A percentile compares a stretch with the other conserved stretches of the same genome.
Conservation (phyloP, 2,888 invertebrate species). For the Slavum lentiscoides region DNA sequence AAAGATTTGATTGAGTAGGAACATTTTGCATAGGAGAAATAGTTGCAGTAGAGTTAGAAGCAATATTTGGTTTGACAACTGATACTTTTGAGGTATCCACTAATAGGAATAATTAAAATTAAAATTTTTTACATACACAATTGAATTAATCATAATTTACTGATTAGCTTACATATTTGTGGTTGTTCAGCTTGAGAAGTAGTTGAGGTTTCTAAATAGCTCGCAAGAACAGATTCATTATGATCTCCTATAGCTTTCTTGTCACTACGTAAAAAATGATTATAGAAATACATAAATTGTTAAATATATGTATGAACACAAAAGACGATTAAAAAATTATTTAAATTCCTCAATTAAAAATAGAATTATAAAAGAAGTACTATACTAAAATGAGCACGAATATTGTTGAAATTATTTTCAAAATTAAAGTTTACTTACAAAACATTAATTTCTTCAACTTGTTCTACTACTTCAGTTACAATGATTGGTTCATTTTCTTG, state of each 20-base stretch:
- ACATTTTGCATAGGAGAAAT: slow-evolving; percentile 19
- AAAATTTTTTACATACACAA: background rate
- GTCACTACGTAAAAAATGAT: slow-evolving; percentile 7
- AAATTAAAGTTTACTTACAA: slow-evolving; percentile 26
- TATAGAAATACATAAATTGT: background rate
- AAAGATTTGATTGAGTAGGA: slow-evolving; percentile 12
- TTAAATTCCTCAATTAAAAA: no score
- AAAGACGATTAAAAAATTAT: no score
- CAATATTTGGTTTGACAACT: slow-evolving; percentile 25
- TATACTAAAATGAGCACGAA: no score
- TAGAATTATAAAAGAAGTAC: no score
- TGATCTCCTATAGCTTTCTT: slow-evolving; percentile 32
- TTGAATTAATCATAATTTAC: background rate
- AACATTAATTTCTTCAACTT: slow-evolving; percentile 6
- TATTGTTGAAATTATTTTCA: no score
- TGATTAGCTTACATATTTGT: slow-evolving; percentile 6
- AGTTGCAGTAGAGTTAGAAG: slow-evolving; percentile 1
- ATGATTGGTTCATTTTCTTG: slow-evolving; percentile 14
- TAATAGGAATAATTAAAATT: background rate
- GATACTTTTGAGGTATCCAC: slow-evolving; percentile 8
- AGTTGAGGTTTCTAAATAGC: slow-evolving; percentile 40
- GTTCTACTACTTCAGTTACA: slow-evolving; percentile 6
- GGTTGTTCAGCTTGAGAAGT: slow-evolving; percentile 25
- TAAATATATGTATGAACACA: background rate
- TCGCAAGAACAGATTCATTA: slow-evolving; percentile 46